Evolutionary conservation across 2,113 vertebrate species (phyloP).

Genomic region (Rissa tridactyla): DNA sequence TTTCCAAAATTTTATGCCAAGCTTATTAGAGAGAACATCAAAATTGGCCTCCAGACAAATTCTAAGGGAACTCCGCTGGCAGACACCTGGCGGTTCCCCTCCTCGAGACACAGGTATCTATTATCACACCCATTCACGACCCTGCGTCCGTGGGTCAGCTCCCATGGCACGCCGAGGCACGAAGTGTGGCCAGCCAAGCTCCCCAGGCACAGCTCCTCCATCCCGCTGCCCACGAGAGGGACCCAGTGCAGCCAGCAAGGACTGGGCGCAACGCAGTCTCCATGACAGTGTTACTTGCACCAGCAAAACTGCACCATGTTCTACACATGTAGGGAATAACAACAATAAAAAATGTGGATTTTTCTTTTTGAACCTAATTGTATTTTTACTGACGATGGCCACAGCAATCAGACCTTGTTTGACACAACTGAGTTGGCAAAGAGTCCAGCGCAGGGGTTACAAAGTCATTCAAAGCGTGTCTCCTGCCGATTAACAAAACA

Average conservation of each 20-base stretch:
- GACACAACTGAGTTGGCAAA: not conserved
- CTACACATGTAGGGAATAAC: not conserved
- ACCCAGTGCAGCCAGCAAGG: not conserved
- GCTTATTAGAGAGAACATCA: not conserved
- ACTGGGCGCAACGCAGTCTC: not conserved
- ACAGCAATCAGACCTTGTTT: not conserved
- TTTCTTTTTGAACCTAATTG: not conserved
- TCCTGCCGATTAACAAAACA: not conserved
- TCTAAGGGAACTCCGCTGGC: not conserved
- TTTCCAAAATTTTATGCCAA: not conserved
- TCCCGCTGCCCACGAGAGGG: not conserved
- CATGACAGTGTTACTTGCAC: not conserved
- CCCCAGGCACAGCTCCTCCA: not conserved
- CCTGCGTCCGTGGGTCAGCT: rapidly evolving
- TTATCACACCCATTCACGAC: rapidly evolving
- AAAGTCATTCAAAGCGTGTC: not conserved
- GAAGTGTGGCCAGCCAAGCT: not conserved
- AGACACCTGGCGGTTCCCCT: not conserved
- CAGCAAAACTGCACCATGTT: not conserved
- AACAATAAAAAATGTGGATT: not conserved
- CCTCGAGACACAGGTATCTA: not conserved
- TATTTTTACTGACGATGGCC: not conserved
- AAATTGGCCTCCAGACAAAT: not conserved
- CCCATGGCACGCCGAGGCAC: rapidly evolving
- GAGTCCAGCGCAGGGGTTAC: not conserved